Evolutionary conservation across 1,140 invertebrate genomes (phyloP).

Genomic region (Formica exsecta): DNA sequence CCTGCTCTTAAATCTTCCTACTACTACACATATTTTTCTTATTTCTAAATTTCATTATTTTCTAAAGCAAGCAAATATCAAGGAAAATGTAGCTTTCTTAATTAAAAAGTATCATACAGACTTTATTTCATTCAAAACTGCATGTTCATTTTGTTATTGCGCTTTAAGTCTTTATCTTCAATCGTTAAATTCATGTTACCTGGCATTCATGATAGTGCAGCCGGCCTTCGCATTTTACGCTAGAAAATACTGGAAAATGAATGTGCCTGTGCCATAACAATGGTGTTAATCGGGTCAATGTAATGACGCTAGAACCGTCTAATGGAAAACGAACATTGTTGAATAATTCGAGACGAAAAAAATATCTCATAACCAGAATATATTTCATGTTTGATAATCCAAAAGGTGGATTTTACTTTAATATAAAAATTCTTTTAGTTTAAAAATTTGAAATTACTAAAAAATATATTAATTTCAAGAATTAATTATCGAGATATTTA

Average conservation of each 20-base stretch:
- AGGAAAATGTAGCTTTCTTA: not conserved
- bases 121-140: not conserved
- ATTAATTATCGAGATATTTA: conserved; percentile 4
- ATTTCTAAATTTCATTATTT: not conserved
- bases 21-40: not conserved
- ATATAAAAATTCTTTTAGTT: not conserved
- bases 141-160: conserved; percentile 40
- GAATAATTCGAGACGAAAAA: not conserved
- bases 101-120: not conserved
- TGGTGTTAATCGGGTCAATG: conserved; percentile 36
- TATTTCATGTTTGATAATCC: not conserved
- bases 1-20: not conserved
- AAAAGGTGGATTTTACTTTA: conserved; percentile 22
- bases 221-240: conserved; percentile 52
- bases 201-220: conserved; percentile 30
- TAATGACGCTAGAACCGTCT: not conserved
- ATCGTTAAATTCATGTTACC: not conserved
- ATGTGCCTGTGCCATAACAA: not conserved
- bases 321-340: not conserved
- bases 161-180: not conserved
- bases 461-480: not conserved
- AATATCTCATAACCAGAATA: not conserved
- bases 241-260: conserved; percentile 22
- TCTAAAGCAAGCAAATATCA: not conserved
- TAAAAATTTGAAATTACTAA: not conserved